A percentile compares a stretch with the other conserved stretches of the same genome.
Conservation (phyloP, 2,797 vertebrate species). For the Eospalax fontanierii region DNA sequence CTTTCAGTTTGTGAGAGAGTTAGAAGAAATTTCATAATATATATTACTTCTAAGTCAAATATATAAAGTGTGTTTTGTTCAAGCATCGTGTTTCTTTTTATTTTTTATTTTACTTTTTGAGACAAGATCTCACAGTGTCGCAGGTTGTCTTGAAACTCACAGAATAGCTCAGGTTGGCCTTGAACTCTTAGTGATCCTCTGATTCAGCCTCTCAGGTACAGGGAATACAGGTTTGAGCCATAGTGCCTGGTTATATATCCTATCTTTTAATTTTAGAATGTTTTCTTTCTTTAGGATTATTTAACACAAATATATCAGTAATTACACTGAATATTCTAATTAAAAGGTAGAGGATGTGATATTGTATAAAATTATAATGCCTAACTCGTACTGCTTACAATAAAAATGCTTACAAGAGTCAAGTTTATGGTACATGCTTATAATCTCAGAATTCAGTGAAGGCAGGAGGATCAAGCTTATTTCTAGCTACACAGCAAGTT, state of each 20-base stretch:
- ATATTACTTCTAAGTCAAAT: constrained; percentile 46
- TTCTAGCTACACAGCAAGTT: not conserved
- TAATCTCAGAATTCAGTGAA: not conserved
- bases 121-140: not conserved
- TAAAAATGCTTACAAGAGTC: not conserved
- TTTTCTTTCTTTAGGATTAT: not conserved
- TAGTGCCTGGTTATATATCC: not conserved
- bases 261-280: constrained; percentile 9
- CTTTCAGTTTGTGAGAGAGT: constrained; percentile 35
- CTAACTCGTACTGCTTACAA: not conserved
- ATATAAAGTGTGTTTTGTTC: not conserved
- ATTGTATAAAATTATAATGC: not conserved
- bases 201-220: not conserved
- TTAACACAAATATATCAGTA: not conserved
- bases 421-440: not conserved
- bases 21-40: constrained; percentile 56
- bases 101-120: not conserved
- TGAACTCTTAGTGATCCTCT: not conserved
- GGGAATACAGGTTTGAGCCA: not conserved
- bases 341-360: constrained; percentile 23
- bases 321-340: not conserved
- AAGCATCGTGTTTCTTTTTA: not conserved
- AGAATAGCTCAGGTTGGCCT: not conserved
- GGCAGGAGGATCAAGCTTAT: not conserved
- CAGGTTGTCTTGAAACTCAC: not conserved